Evolutionary conservation across 2,797 vertebrate genomes (phyloP).

Genomic region (Hipposideros larvatus): DNA sequence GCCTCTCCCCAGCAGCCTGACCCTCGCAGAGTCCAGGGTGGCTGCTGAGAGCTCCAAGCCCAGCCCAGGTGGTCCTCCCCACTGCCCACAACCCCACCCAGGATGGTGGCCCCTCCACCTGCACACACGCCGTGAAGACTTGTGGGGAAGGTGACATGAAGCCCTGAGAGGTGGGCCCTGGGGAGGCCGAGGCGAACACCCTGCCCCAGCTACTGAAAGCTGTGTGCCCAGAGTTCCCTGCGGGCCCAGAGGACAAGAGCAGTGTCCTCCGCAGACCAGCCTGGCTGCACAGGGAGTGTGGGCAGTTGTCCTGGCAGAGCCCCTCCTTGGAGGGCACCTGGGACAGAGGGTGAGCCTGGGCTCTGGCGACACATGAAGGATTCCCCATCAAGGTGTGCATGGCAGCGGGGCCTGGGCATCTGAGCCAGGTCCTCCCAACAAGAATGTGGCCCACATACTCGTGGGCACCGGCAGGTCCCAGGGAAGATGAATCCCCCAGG

Average conservation of each 20-base stretch:
- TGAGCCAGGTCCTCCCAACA: rapidly evolving
- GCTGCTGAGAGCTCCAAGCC: not conserved
- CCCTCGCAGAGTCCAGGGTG: not conserved
- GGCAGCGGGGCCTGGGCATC: too few species aligned
- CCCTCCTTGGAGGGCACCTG: not conserved
- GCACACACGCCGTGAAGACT: not conserved
- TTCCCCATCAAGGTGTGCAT: too few species aligned
- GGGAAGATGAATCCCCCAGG: rapidly evolving
- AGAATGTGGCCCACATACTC: not conserved
- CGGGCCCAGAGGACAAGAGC: not conserved
- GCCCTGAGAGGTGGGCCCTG: not conserved
- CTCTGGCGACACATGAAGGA: not conserved
- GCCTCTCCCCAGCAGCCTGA: not conserved
- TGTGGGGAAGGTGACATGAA: rapidly evolving
- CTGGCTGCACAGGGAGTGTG: not conserved
- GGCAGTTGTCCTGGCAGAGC: not conserved
- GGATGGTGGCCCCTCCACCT: rapidly evolving
- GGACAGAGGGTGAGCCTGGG: not conserved
- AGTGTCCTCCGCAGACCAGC: not conserved
- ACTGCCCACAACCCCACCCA: too few species aligned
- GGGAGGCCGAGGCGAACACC: not conserved
- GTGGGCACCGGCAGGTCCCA: not conserved
- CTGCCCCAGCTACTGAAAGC: not conserved
- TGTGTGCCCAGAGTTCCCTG: rapidly evolving
- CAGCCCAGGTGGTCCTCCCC: not conserved